These are phyloP conservation scores for Hycleus cichorii DNA, from an alignment of 1,140 invertebrate genomes.

Conservation along the genomic window DNA sequence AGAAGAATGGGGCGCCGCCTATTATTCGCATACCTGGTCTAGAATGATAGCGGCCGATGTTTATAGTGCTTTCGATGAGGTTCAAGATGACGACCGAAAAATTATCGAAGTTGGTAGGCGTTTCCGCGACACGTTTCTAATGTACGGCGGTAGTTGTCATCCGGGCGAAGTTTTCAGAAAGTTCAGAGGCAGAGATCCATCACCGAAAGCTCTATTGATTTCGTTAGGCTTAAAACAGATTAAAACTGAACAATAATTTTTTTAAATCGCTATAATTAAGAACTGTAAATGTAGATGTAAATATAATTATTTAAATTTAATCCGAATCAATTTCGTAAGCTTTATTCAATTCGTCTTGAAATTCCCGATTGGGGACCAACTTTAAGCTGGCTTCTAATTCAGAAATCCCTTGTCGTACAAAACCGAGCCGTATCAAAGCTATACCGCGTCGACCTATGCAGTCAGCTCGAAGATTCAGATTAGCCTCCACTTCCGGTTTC, in stretches of 20 bases:
- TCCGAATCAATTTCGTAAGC: constrained; percentile 4
- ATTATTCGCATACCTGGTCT: constrained; percentile 73
- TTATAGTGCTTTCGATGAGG: constrained; percentile 76
- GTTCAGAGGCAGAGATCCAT: constrained; percentile 87
- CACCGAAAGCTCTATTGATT: constrained; percentile 69
- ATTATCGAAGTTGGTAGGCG: constrained; percentile 53
- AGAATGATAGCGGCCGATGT: constrained; percentile 85
- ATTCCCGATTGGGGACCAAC: constrained; percentile 37
- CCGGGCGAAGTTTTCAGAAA: constrained; percentile 78
- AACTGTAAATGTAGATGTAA: constrained; percentile 4
- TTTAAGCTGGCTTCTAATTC: constrained; percentile 67
- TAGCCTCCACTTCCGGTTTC: constrained; percentile 60
- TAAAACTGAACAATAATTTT: constrained; percentile 3
- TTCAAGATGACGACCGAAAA: constrained; percentile 45
- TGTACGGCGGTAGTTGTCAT: constrained; percentile 69
- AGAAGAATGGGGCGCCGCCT: constrained; percentile 65
- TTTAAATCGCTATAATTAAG: not conserved
- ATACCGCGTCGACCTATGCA: constrained; percentile 65
- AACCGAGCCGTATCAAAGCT: constrained; percentile 61
- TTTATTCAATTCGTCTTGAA: constrained; percentile 11
- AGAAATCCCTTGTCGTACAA: constrained; percentile 61
- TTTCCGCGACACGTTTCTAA: constrained; percentile 81
- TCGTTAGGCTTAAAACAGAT: constrained; percentile 48
- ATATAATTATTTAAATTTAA: constrained; percentile 1
- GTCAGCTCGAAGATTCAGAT: constrained; percentile 59